Evolutionary conservation across 2,797 vertebrate genomes (phyloP), one percentile per base, ranked within the genome.

Genomic region (Phataginus tricuspis): DNA sequence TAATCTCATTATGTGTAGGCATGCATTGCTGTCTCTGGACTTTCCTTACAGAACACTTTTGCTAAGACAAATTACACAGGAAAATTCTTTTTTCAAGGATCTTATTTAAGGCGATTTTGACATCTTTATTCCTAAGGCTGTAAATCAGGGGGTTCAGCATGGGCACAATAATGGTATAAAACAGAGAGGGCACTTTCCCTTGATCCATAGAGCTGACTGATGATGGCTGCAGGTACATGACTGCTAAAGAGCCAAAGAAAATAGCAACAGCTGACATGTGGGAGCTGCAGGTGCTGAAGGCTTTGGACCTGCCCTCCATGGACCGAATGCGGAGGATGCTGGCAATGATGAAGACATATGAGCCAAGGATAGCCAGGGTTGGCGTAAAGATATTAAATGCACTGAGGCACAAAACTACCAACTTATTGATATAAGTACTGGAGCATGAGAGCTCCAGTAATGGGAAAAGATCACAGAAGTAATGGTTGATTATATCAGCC

Each of bases 391-490:
- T 90, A 39, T 94, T 97, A 51, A 96, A 90, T 18, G 74, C 55
- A 92, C 89, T 77, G 39, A 96, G 86, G 23, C 78, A 92, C 29
- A 94, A 29, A 82, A 95, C 87, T 37, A 96, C 55, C n/a, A 86
- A 23, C 11, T 97, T 86, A 6, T 97, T 97, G 82, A 95, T 23
- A 23, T 66, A 93, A 64, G 79, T 97, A 49, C 95, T 91, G 7
- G 95, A 93, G 16, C 96, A 97, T 7, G 94, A 94, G 29, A 97
- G 93, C 64, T 95, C 84, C 12, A 98, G 5, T 12, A 97, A 51
- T 7, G 97, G 96, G 9, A 95, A 89, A 63, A 97, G 68, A 29
- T 98, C 94, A 66, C 97, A 95, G 78, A 95, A 69, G 21, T 89
- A 94, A 49, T 96, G 94, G 27, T 96, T 94, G 39, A 95, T 94